Conservation (phyloP, 2,888 invertebrate genomes). For the Pocota personata region DNA sequence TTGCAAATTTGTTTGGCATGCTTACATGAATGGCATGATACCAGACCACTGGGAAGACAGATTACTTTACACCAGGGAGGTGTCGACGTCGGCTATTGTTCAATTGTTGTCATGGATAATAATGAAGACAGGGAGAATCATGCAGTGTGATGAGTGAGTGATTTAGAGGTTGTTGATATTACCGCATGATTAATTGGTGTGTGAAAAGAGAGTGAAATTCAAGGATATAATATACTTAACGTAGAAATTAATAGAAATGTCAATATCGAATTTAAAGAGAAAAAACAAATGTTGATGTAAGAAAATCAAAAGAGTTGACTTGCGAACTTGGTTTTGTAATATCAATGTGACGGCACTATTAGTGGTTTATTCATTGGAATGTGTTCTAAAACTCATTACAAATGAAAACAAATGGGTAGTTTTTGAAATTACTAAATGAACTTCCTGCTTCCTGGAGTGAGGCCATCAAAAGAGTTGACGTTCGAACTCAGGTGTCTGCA, state of each 20-base stretch:
- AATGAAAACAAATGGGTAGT: too few species aligned
- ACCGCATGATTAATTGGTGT: slow-evolving; percentile 37
- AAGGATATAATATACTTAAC: background rate
- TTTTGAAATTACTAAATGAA: too few species aligned
- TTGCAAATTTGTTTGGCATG: slow-evolving; percentile 60
- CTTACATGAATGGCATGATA: slow-evolving; percentile 36
- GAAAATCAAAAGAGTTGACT: slow-evolving; percentile 40
- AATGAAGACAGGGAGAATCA: slow-evolving; percentile 28
- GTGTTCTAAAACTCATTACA: too few species aligned
- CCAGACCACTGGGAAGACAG: slow-evolving; percentile 28
- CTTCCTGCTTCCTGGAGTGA: too few species aligned
- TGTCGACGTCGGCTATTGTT: slow-evolving; percentile 61
- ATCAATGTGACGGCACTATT: too few species aligned
- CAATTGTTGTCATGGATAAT: slow-evolving; percentile 61
- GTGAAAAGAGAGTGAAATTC: background rate
- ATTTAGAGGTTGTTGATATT: slow-evolving; percentile 49
- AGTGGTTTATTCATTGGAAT: too few species aligned
- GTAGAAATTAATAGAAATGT: background rate
- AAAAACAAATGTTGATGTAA: background rate
- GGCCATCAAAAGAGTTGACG: too few species aligned
- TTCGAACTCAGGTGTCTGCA: too few species aligned
- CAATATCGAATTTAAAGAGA: background rate
- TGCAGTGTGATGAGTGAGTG: slow-evolving; percentile 25
- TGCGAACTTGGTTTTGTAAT: slow-evolving; percentile 39
- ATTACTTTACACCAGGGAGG: slow-evolving; percentile 38